Percentiles rank a stretch among this genome's conserved stretches.
phyloP scores from a whole-genome alignment of 2,888 invertebrate genomes.

The Parasteatoda lunata region DNA sequence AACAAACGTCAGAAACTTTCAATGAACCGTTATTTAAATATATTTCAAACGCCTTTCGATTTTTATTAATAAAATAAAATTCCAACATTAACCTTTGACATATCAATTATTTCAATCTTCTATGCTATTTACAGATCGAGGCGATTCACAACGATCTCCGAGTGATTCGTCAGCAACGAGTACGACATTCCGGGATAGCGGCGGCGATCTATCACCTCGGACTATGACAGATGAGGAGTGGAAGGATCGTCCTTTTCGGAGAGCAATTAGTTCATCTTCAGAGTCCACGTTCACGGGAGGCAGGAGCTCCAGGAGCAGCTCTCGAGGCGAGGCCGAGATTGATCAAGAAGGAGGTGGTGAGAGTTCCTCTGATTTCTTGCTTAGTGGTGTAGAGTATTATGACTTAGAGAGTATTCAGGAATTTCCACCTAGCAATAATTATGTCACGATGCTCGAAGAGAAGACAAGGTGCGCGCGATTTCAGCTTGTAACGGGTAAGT shows the following conservation, averaged over 20 bases:
- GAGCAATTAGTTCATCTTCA: conserved; percentile 21
- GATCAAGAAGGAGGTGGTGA: conserved; percentile 54
- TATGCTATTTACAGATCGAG: conserved; percentile 8
- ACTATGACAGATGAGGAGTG: conserved; percentile 38
- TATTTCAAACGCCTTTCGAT: no score
- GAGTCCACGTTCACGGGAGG: conserved; percentile 27
- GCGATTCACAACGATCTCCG: conserved; percentile 46
- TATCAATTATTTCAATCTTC: no score
- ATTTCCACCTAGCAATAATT: conserved; percentile 65
- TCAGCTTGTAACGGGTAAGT: conserved; percentile 48
- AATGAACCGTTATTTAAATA: no score
- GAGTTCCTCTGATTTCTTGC: conserved; percentile 69
- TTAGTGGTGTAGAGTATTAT: conserved; percentile 70
- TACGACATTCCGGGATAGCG: conserved; percentile 42
- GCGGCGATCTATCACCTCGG: conserved; percentile 48
- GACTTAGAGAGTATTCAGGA: conserved; percentile 68
- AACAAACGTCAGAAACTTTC: no score
- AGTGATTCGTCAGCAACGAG: conserved; percentile 46
- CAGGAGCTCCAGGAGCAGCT: conserved; percentile 18
- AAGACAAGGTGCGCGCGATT: conserved; percentile 68
- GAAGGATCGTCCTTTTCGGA: conserved; percentile 26
- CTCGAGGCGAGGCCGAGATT: conserved; percentile 15
- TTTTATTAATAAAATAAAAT: no score
- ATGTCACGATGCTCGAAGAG: conserved; percentile 70
- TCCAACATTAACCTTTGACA: no score